Evolutionary conservation across 2,113 vertebrate species (phyloP).

Genomic region (Beaufortia kweichowensis): DNA sequence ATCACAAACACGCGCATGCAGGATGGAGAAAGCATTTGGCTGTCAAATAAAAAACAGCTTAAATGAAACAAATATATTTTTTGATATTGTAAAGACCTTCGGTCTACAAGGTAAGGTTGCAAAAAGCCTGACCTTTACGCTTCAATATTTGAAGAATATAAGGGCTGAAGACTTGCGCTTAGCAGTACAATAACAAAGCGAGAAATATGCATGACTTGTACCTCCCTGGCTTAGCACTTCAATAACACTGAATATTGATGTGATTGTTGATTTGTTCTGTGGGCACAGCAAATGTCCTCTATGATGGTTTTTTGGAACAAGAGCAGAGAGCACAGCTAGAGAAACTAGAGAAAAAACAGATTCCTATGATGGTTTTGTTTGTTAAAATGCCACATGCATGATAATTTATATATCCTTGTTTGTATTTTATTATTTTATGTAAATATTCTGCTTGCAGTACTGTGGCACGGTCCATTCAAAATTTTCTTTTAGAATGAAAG

Average conservation of each 20-base stretch:
- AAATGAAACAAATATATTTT: neutral
- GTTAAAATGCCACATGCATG: constrained; percentile 8
- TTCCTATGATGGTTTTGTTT: constrained; percentile 5
- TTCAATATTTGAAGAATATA: neutral
- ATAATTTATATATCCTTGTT: constrained; percentile 5
- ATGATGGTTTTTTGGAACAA: constrained; percentile 31
- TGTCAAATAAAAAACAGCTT: neutral
- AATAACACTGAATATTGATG: constrained; percentile 43
- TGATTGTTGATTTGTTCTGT: constrained; percentile 42
- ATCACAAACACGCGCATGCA: neutral
- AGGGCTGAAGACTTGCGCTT: constrained; percentile 22
- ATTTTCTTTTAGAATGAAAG: no score
- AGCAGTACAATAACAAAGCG: constrained; percentile 22
- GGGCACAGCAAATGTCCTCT: constrained; percentile 15
- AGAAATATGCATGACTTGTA: constrained; percentile 43
- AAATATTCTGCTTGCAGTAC: neutral
- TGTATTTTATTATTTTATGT: constrained; percentile 1
- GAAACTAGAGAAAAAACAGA: neutral
- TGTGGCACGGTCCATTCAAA: neutral
- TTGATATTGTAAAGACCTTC: neutral
- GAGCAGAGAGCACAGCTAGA: neutral
- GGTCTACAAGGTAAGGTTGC: neutral
- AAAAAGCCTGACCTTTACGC: constrained; percentile 18
- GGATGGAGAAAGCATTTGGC: neutral
- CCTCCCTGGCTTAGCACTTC: constrained; percentile 27